Percentiles rank a stretch among this genome's conserved stretches.
phyloP scores from a whole-genome alignment of 2,797 vertebrate genomes.

The Rousettus madagascariensis region DNA sequence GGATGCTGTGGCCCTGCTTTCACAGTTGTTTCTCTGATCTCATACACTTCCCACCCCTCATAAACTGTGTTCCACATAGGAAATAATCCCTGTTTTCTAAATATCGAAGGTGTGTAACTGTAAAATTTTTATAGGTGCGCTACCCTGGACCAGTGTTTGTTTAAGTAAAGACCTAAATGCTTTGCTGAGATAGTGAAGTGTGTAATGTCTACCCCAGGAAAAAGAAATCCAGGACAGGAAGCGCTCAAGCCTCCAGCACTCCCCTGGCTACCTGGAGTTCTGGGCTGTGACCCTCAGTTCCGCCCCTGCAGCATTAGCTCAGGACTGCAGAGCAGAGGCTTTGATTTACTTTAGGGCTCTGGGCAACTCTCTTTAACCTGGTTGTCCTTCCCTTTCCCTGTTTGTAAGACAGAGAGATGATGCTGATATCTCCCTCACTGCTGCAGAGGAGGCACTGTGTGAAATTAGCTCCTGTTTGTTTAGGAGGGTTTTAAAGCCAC shows the following conservation, averaged over 20 bases:
- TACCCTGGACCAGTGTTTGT: background rate
- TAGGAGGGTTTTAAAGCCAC: slow-evolving; percentile 48
- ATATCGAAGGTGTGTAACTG: slow-evolving; percentile 19
- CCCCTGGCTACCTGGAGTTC: background rate
- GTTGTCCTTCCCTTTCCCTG: slow-evolving; percentile 23
- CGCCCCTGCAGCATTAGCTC: background rate
- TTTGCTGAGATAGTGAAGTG: background rate
- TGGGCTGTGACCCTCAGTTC: background rate
- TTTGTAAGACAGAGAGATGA: slow-evolving; percentile 57
- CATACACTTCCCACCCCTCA: background rate
- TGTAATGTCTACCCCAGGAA: background rate
- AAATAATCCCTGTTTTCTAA: slow-evolving; percentile 53
- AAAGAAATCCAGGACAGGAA: slow-evolving; percentile 39
- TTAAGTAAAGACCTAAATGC: slow-evolving; percentile 23
- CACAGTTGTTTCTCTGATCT: background rate
- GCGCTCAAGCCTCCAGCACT: background rate
- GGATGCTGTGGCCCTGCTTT: background rate
- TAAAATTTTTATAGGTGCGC: background rate
- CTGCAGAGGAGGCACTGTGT: background rate
- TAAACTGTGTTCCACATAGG: background rate
- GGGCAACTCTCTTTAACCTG: slow-evolving; percentile 33
- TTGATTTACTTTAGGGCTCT: slow-evolving; percentile 41
- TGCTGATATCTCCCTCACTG: background rate
- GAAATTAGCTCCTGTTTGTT: slow-evolving; percentile 60
- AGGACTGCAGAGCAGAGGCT: slow-evolving; percentile 1